These are phyloP conservation scores for Gymnocheta viridis DNA, from an alignment of 2,888 invertebrate species.

Conservation along the genomic window DNA sequence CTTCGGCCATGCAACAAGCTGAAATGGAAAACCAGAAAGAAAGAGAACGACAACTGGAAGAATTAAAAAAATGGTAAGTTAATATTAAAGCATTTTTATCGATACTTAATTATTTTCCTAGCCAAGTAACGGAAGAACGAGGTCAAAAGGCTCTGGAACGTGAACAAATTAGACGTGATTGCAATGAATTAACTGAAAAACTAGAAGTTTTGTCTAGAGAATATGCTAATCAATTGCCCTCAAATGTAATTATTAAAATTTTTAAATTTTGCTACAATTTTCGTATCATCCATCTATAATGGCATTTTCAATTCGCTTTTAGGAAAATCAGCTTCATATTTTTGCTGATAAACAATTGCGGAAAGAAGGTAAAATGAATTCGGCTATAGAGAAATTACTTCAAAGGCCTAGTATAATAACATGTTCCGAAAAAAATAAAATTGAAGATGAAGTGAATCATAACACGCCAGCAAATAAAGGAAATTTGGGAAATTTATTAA, in stretches of 20 bases:
- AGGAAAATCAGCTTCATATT: slow-evolving; percentile 75
- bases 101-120: slow-evolving; percentile 57
- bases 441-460: background rate
- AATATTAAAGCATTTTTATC: background rate
- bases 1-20: slow-evolving; percentile 78
- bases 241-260: slow-evolving; percentile 73
- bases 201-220: slow-evolving; percentile 82
- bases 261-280: too few species aligned
- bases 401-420: slow-evolving; percentile 79
- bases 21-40: slow-evolving; percentile 74
- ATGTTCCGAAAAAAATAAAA: slow-evolving; percentile 75
- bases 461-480: background rate
- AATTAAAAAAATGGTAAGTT: slow-evolving; percentile 74
- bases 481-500: slow-evolving; percentile 66
- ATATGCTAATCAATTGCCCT: slow-evolving; percentile 74
- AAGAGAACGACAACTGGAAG: slow-evolving; percentile 73
- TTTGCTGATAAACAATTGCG: slow-evolving; percentile 81
- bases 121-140: slow-evolving; percentile 78
- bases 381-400: slow-evolving; percentile 82
- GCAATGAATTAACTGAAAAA: slow-evolving; percentile 82
- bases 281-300: too few species aligned
- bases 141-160: slow-evolving; percentile 83
- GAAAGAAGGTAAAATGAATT: slow-evolving; percentile 83
- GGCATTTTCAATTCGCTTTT: background rate
- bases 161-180: slow-evolving; percentile 83